phyloP scores from a whole-genome alignment of 1,140 invertebrate genomes.

The Sitobion miscanthi region DNA sequence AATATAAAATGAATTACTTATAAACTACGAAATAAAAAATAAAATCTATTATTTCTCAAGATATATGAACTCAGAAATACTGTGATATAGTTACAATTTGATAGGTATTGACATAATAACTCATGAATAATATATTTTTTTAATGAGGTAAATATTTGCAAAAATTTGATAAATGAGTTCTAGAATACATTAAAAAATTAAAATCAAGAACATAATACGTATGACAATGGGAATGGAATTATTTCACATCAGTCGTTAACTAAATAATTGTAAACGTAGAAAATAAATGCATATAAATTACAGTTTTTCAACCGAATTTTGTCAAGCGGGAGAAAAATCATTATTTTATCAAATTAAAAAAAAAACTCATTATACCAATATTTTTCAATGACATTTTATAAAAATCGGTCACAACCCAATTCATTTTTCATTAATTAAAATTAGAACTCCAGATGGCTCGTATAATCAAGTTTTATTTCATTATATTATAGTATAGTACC shows the following conservation, averaged over 20 bases:
- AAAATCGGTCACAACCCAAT: neutral
- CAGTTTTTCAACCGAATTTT: neutral
- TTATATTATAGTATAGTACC: neutral
- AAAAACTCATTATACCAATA: neutral
- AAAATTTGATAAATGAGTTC: neutral
- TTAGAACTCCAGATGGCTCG: neutral
- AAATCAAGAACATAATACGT: neutral
- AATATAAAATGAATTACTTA: neutral
- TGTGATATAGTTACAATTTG: neutral
- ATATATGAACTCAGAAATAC: neutral
- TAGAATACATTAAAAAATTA: neutral
- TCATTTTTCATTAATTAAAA: neutral
- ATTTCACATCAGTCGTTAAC: neutral
- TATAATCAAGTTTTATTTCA: neutral
- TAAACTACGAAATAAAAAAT: neutral
- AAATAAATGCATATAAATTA: neutral
- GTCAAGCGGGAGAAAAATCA: neutral
- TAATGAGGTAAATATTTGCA: neutral
- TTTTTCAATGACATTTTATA: neutral
- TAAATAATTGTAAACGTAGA: neutral
- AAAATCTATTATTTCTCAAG: neutral
- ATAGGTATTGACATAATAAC: neutral
- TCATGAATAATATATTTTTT: neutral
- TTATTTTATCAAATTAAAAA: conserved; percentile 11
- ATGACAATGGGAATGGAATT: neutral